Evolutionary conservation across 1,140 invertebrate species (phyloP).

Genomic region (Bombus affinis): DNA sequence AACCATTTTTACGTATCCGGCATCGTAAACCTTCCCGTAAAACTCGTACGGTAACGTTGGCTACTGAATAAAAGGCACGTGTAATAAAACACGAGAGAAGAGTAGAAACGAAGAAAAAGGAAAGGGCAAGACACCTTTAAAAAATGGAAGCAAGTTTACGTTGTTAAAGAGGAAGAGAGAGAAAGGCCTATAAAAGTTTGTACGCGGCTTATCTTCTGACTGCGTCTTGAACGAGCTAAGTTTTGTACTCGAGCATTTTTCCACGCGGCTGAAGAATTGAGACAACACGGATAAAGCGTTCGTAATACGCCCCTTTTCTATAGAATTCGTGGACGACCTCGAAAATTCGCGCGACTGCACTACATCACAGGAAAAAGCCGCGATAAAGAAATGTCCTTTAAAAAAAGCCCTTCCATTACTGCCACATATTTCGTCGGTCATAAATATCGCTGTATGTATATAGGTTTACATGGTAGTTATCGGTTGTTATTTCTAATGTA

Average conservation of each 20-base stretch:
- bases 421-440: neutral
- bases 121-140: conserved; percentile 4
- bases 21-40: neutral
- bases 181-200: conserved; percentile 29
- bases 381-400: neutral
- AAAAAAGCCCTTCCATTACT: neutral
- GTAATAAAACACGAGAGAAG: neutral
- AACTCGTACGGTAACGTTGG: neutral
- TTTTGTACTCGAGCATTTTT: conserved; percentile 21
- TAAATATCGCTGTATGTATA: neutral
- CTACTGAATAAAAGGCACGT: neutral
- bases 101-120: conserved; percentile 11
- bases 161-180: no score
- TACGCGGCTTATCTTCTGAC: conserved; percentile 15
- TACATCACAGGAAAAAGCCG: neutral
- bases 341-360: neutral
- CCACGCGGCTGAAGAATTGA: neutral
- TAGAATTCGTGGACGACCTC: neutral
- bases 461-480: no score
- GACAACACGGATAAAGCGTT: neutral
- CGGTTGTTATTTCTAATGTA: conserved; percentile 15
- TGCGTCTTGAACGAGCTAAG: conserved; percentile 21
- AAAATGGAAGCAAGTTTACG: conserved; percentile 10
- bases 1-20: neutral
- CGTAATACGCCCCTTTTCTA: neutral